Conservation (phyloP, 2,113 vertebrate species). For the Pongo pygmaeus region DNA sequence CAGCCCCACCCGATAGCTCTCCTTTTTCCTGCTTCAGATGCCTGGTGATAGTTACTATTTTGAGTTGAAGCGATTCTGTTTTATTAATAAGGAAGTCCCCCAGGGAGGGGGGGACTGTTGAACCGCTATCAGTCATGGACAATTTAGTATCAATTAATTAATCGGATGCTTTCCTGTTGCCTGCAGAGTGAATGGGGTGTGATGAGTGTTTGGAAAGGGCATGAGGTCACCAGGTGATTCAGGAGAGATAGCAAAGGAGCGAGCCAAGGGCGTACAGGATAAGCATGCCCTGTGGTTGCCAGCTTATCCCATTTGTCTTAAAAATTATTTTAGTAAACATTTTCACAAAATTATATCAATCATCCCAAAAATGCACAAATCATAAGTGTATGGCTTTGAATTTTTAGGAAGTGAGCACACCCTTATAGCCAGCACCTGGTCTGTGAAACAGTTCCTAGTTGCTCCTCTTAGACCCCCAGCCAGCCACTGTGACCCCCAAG, state of each 20-base stretch:
- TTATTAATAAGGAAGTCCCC: conserved; percentile 5
- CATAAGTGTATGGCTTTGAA: fast-evolving
- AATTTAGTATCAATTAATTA: conserved; percentile 31
- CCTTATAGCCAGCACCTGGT: not conserved
- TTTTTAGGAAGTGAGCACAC: not conserved
- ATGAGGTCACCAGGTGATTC: not conserved
- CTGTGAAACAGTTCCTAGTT: not conserved
- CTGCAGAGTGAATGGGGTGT: not conserved
- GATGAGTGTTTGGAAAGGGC: not conserved
- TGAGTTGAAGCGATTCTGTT: not conserved
- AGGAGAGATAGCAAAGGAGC: fast-evolving
- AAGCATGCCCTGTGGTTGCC: not conserved
- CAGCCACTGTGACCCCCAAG: not conserved
- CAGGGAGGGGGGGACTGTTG: not conserved
- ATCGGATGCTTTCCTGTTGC: not conserved
- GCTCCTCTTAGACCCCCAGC: not conserved
- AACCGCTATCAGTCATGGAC: not conserved
- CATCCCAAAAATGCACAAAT: not conserved
- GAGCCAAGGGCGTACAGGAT: not conserved
- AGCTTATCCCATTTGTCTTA: not conserved
- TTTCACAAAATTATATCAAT: not conserved
- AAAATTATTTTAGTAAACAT: not conserved
- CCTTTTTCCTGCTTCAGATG: not conserved
- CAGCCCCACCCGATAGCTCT: fast-evolving
- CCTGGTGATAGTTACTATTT: not conserved